phyloP scores from a whole-genome alignment of 2,888 invertebrate species.

The Hypolimnas misippus region DNA sequence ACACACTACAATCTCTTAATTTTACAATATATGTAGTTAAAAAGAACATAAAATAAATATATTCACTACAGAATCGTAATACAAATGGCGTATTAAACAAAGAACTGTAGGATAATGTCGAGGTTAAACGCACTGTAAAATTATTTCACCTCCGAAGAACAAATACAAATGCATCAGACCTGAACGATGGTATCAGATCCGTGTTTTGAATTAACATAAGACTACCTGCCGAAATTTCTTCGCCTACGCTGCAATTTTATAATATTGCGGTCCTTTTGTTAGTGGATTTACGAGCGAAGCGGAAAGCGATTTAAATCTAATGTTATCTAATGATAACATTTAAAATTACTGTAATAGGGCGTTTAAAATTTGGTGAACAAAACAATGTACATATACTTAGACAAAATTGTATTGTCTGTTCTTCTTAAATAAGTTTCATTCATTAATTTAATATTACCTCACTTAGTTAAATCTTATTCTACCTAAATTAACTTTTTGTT shows the following conservation, averaged over 20 bases:
- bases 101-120: slow-evolving; percentile 22
- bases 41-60: neutral
- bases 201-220: slow-evolving; percentile 60
- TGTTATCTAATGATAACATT: no score
- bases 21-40: no score
- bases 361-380: no score
- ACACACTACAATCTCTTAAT: no score
- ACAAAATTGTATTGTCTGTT: no score
- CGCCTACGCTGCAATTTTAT: slow-evolving; percentile 59
- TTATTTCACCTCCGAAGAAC: slow-evolving; percentile 23
- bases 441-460: no score
- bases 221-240: slow-evolving; percentile 79
- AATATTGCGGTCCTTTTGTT: slow-evolving; percentile 38
- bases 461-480: no score
- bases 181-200: slow-evolving; percentile 59
- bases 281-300: slow-evolving; percentile 41
- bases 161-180: slow-evolving; percentile 50
- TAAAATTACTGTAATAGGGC: no score
- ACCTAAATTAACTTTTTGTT: no score
- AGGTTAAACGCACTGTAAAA: slow-evolving; percentile 24
- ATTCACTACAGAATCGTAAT: slow-evolving; percentile 6
- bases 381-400: no score
- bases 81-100: slow-evolving; percentile 14
- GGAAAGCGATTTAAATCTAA: neutral
- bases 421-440: no score